Percentiles rank a stretch among this genome's conserved stretches.
These are phyloP conservation scores for Temnothorax rugatulus DNA, from an alignment of 2,888 invertebrate species.

Conservation along the genomic window DNA sequence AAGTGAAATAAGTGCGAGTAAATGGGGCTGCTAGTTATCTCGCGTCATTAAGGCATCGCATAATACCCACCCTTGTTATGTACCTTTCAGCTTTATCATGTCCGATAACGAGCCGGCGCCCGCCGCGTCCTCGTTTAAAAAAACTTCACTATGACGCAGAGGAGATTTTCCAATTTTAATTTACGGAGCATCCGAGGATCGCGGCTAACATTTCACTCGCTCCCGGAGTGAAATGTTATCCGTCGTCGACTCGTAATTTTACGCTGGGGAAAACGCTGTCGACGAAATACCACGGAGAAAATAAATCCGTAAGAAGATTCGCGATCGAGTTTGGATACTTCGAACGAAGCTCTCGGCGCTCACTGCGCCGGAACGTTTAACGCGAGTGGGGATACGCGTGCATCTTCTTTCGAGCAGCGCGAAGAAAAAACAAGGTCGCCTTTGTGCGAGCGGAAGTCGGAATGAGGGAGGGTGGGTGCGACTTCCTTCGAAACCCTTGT, in stretches of 20 bases:
- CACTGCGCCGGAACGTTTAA: neutral
- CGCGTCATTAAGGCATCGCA: conserved; percentile 16
- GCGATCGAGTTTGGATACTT: neutral
- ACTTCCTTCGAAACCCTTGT: conserved; percentile 59
- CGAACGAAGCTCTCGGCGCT: neutral
- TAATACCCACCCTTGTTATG: conserved; percentile 26
- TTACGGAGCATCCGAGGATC: conserved; percentile 9
- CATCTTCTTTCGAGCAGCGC: conserved; percentile 3
- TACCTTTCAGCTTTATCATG: conserved; percentile 32
- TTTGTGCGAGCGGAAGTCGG: conserved; percentile 72
- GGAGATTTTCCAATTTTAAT: conserved; percentile 41
- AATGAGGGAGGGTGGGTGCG: conserved; percentile 52
- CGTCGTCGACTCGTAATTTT: conserved; percentile 19
- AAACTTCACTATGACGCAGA: neutral
- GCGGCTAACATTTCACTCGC: neutral
- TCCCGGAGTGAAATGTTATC: conserved; percentile 28
- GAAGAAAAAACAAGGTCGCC: conserved; percentile 67
- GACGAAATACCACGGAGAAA: neutral
- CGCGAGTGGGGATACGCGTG: neutral
- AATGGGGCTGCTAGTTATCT: conserved; percentile 7
- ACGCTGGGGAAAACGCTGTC: neutral
- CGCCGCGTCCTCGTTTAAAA: conserved; percentile 6
- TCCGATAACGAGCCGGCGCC: conserved; percentile 36
- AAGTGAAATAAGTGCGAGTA: neutral
- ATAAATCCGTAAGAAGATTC: neutral